A percentile compares a stretch with the other conserved stretches of the same genome.
Conservation (phyloP, 1,140 invertebrate genomes). For the Heliconius himera region DNA sequence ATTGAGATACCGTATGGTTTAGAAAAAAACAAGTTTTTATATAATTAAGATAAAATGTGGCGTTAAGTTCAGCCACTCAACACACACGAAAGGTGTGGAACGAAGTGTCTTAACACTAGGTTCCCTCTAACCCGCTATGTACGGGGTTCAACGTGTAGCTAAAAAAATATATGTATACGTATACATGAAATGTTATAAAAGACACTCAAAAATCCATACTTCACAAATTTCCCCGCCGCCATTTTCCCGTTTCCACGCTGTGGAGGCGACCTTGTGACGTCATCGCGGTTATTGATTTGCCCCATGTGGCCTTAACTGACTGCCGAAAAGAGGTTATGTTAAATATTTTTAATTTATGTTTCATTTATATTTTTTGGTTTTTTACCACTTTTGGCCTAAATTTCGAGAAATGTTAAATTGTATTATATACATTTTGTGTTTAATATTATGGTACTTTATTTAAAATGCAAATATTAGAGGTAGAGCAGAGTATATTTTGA, state of each 20-base stretch:
- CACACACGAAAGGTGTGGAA: not conserved
- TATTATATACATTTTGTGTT: too few relatives aligned
- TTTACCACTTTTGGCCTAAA: too few relatives aligned
- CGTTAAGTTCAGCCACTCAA: too few relatives aligned
- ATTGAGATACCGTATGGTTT: too few relatives aligned
- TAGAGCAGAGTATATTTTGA: too few relatives aligned
- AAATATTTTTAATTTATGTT: not conserved
- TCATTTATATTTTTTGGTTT: not conserved
- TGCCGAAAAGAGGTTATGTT: not conserved
- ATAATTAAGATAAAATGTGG: too few relatives aligned
- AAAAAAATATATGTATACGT: not conserved
- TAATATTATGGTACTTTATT: too few relatives aligned
- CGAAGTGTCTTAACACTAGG: not conserved
- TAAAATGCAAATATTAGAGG: too few relatives aligned
- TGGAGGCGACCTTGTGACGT: constrained; percentile 25
- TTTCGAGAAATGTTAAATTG: too few relatives aligned
- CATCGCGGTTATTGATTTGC: constrained; percentile 18
- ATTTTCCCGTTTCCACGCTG: constrained; percentile 21
- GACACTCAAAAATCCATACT: not conserved
- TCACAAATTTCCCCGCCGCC: not conserved
- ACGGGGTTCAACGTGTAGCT: not conserved
- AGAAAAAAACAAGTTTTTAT: too few relatives aligned
- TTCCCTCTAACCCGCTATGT: not conserved
- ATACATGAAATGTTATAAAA: not conserved
- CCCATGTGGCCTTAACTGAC: constrained; percentile 17